Percentiles rank a stretch among this genome's conserved stretches.
Evolutionary conservation across 2,888 invertebrate genomes (phyloP).

Genomic region (Phymatocera aterrima): DNA sequence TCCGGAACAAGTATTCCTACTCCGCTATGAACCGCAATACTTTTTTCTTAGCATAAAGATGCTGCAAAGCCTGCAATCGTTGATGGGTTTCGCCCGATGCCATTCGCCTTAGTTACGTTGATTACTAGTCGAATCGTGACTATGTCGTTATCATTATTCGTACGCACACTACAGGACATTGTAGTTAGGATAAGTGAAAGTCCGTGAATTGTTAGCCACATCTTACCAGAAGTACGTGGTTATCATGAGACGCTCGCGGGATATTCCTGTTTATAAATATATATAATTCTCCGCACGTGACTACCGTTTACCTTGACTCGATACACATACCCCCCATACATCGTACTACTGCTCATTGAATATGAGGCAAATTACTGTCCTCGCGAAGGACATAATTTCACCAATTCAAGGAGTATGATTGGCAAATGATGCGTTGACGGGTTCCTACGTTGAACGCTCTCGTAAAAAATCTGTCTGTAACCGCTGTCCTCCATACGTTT

Average conservation of each 20-base stretch:
- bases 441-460: not conserved
- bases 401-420: not conserved
- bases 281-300: not conserved
- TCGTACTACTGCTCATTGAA: not conserved
- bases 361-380: not conserved
- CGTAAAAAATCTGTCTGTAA: not conserved
- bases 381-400: not conserved
- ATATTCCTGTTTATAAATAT: not conserved
- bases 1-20: not conserved
- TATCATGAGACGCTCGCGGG: not conserved
- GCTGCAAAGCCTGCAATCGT: slow-evolving; percentile 56
- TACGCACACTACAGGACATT: not conserved
- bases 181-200: not conserved
- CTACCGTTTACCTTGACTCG: not conserved
- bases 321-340: slow-evolving; percentile 2
- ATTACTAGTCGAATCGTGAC: not conserved
- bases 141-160: not conserved
- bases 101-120: slow-evolving; percentile 3
- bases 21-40: slow-evolving; percentile 46
- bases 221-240: not conserved
- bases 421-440: not conserved
- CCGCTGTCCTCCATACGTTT: not conserved
- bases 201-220: not conserved
- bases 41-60: slow-evolving; percentile 57
- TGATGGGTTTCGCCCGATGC: slow-evolving; percentile 47